Percentiles rank a stretch among this genome's conserved stretches.
These are phyloP conservation scores for Carapus acus DNA, from an alignment of 2,797 vertebrate species.

Conservation along the genomic window DNA sequence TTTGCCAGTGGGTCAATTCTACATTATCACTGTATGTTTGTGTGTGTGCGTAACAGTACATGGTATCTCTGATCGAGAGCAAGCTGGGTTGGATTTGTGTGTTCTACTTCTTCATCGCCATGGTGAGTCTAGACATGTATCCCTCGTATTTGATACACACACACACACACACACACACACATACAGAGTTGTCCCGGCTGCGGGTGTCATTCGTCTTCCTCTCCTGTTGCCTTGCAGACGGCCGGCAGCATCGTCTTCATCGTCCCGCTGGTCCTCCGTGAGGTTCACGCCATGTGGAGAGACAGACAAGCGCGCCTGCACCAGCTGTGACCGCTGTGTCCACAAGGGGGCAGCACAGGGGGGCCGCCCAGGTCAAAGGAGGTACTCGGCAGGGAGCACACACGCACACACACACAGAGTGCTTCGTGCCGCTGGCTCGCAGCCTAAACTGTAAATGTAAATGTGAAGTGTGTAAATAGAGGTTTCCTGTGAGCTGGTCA, in stretches of 20 bases:
- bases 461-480: slow-evolving; percentile 1
- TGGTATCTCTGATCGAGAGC: slow-evolving; percentile 92
- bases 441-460: slow-evolving; percentile 7
- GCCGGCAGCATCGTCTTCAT: slow-evolving; percentile 86
- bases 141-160: no score
- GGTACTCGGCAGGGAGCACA: no score
- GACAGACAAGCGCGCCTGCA: slow-evolving; percentile 60
- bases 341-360: no score
- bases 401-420: no score
- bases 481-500: background rate
- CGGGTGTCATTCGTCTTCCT: background rate
- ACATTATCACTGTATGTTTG: no score
- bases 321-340: slow-evolving; percentile 60
- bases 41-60: slow-evolving; percentile 66
- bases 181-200: no score
- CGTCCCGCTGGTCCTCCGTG: slow-evolving; percentile 76
- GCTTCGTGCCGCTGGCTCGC: no score
- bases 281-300: slow-evolving; percentile 72
- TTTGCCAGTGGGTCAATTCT: no score
- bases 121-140: slow-evolving; percentile 90
- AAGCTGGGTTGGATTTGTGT: slow-evolving; percentile 87
- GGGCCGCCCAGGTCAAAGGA: no score
- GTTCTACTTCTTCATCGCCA: slow-evolving; percentile 95
- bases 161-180: no score
- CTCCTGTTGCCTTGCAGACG: slow-evolving; percentile 69